These are phyloP conservation scores for Synanthedon formicaeformis DNA, from an alignment of 2,888 invertebrate species.

Conservation along the genomic window DNA sequence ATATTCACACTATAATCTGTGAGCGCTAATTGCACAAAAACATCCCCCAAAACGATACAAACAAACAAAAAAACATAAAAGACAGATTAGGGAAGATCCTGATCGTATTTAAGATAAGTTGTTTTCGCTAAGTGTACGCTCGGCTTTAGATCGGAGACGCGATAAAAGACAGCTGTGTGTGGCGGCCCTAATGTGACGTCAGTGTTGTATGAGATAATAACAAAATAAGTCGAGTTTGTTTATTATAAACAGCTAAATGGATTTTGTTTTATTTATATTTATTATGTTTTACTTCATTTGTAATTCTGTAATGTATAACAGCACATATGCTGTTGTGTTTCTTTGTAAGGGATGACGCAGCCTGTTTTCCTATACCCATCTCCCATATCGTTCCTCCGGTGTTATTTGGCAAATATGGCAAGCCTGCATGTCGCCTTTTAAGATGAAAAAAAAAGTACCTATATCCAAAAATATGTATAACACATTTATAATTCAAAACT, in stretches of 20 bases:
- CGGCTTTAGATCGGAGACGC: conserved; percentile 52
- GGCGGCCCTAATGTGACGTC: conserved; percentile 34
- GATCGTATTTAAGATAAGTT: conserved; percentile 67
- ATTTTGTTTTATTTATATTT: too few relatives aligned
- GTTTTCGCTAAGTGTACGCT: conserved; percentile 60
- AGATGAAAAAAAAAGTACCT: too few relatives aligned
- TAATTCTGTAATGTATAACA: too few relatives aligned
- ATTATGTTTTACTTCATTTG: too few relatives aligned
- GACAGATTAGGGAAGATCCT: conserved; percentile 62
- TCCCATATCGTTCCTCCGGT: too few relatives aligned
- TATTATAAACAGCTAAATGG: too few relatives aligned
- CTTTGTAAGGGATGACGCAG: too few relatives aligned
- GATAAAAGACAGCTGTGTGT: conserved; percentile 60
- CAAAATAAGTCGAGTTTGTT: neutral
- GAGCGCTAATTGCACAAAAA: conserved; percentile 63
- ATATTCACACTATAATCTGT: conserved; percentile 50
- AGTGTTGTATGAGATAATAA: conserved; percentile 6
- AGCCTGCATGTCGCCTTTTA: too few relatives aligned
- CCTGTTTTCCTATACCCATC: too few relatives aligned
- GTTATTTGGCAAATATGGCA: too few relatives aligned
- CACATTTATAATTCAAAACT: neutral
- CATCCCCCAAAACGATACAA: conserved; percentile 42
- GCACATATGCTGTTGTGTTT: too few relatives aligned
- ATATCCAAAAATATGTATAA: too few relatives aligned
- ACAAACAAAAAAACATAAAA: conserved; percentile 55